A percentile compares a stretch with the other conserved stretches of the same genome.
Conservation (phyloP, 2,113 vertebrate genomes). For the Prionailurus viverrinus region DNA sequence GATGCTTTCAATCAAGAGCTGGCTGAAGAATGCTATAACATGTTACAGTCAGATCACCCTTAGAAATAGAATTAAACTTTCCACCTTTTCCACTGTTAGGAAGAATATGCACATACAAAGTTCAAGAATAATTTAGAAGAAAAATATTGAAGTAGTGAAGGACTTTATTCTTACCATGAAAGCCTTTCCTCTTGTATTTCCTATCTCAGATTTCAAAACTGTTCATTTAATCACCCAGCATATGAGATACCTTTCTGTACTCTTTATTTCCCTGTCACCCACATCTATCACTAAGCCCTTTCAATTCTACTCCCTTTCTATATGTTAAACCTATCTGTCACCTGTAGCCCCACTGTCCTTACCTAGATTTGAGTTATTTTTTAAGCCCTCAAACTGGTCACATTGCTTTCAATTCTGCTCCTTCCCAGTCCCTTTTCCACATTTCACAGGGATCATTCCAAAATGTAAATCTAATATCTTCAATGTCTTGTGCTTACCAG, state of each 20-base stretch:
- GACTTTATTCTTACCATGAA: background rate
- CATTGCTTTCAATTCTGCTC: background rate
- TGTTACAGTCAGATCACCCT: background rate
- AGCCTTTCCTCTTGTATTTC: background rate
- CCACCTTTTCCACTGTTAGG: background rate
- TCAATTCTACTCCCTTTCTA: background rate
- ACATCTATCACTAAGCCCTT: background rate
- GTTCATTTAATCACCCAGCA: background rate
- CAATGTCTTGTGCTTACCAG: background rate
- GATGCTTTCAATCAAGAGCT: background rate
- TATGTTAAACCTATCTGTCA: background rate
- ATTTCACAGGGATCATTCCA: background rate
- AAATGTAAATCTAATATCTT: background rate
- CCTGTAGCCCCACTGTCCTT: background rate
- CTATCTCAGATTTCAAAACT: background rate
- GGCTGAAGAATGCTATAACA: background rate
- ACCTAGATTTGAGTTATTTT: background rate
- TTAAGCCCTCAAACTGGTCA: slow-evolving; percentile 32
- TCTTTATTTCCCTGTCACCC: background rate
- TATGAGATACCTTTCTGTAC: background rate
- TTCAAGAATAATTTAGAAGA: background rate
- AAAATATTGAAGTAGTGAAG: background rate
- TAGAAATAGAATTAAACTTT: background rate
- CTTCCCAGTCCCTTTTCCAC: background rate
- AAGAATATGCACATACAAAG: background rate